A percentile compares a stretch with the other conserved stretches of the same genome.
phyloP scores from a whole-genome alignment of 2,888 invertebrate species.

The Auanema freiburgensis region DNA sequence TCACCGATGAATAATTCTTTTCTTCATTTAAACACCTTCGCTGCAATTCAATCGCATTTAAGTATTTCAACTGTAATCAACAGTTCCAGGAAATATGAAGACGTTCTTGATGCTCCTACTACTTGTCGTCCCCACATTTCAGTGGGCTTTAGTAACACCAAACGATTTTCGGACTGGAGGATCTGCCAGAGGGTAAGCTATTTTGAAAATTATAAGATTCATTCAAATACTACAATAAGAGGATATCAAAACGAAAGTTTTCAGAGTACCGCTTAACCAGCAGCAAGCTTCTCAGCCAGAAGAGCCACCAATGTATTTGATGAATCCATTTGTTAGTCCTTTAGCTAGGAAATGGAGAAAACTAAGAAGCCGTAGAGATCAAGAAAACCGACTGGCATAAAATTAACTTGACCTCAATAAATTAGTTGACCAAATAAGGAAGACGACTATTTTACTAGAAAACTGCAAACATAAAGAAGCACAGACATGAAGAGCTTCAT shows the following conservation, averaged over 20 bases:
- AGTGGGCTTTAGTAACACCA: constrained; percentile 16
- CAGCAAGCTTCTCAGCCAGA: constrained; percentile 4
- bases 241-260: not conserved
- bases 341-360: constrained; percentile 22
- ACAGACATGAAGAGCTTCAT: no score
- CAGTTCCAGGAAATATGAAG: not conserved
- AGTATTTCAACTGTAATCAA: no score
- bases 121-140: constrained; percentile 15
- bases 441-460: no score
- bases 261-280: not conserved
- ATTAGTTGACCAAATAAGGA: no score
- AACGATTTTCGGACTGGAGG: constrained; percentile 9
- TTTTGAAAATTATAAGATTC: not conserved
- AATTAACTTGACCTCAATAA: constrained; percentile 3
- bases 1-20: no score
- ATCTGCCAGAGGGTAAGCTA: constrained; percentile 10
- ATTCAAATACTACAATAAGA: not conserved
- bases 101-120: constrained; percentile 4
- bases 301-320: constrained; percentile 11
- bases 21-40: no score
- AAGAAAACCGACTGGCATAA: constrained; percentile 3
- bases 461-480: no score
- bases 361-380: constrained; percentile 16
- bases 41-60: no score
- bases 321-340: constrained; percentile 23